Percentiles rank a stretch among this genome's conserved stretches.
phyloP scores from a whole-genome alignment of 2,888 invertebrate genomes.

The Yponomeuta plumbellus region DNA sequence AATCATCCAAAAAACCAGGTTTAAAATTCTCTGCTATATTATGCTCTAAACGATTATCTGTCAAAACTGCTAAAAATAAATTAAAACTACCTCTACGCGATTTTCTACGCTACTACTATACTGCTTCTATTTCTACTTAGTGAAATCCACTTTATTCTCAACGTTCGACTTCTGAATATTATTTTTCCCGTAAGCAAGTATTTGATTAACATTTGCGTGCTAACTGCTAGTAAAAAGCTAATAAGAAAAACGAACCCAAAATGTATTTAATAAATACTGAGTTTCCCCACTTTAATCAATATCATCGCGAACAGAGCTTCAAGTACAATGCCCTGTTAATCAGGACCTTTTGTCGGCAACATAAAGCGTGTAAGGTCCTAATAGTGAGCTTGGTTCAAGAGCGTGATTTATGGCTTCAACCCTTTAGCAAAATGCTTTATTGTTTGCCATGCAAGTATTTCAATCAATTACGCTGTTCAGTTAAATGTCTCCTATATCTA shows the following conservation, averaged over 20 bases:
- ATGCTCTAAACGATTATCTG: too few relatives aligned
- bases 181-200: neutral
- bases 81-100: too few relatives aligned
- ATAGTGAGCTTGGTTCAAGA: slow-evolving; percentile 33
- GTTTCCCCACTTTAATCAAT: slow-evolving; percentile 5
- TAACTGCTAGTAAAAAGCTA: too few relatives aligned
- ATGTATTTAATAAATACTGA: neutral
- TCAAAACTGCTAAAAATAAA: too few relatives aligned
- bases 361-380: slow-evolving; percentile 22
- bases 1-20: too few relatives aligned
- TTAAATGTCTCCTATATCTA: neutral
- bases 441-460: slow-evolving; percentile 27
- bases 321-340: slow-evolving; percentile 22
- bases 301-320: neutral
- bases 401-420: slow-evolving; percentile 37
- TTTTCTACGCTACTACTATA: too few relatives aligned
- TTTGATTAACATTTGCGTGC: neutral
- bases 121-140: too few relatives aligned
- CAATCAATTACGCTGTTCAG: slow-evolving; percentile 33
- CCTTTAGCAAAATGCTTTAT: slow-evolving; percentile 32
- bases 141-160: too few relatives aligned
- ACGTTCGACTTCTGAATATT: neutral
- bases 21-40: too few relatives aligned
- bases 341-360: slow-evolving; percentile 29
- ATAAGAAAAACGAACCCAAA: neutral